Percentiles rank a stretch among this genome's conserved stretches.
These are phyloP conservation scores for Meteorus colon DNA, from an alignment of 2,888 invertebrate species.

Conservation along the genomic window DNA sequence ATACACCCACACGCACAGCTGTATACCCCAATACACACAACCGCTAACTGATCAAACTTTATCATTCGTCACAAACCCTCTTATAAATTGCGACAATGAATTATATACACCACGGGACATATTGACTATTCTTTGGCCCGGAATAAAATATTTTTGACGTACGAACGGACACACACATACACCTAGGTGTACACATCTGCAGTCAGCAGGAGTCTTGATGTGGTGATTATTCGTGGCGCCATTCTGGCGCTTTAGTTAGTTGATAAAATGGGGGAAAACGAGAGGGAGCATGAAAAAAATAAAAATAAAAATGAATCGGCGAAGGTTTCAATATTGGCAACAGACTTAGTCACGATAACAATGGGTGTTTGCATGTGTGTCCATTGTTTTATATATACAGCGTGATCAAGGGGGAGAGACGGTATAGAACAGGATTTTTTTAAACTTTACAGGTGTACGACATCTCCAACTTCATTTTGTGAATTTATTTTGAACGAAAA, in stretches of 20 bases:
- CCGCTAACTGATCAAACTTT: background rate
- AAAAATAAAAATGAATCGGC: background rate
- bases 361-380: background rate
- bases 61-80: background rate
- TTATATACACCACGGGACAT: background rate
- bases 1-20: background rate
- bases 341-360: background rate
- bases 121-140: background rate
- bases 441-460: too few species aligned
- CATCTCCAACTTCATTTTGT: too few species aligned
- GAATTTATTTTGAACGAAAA: too few species aligned
- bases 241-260: background rate
- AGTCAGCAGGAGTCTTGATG: background rate
- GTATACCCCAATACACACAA: background rate
- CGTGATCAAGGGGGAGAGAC: too few species aligned
- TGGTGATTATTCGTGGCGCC: constrained; percentile 8
- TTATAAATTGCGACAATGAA: background rate
- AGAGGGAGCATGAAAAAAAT: background rate
- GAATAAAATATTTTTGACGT: background rate
- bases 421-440: too few species aligned
- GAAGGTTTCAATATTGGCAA: background rate
- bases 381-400: background rate
- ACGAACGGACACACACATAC: too few species aligned
- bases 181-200: background rate
- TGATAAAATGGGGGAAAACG: background rate